Conservation (phyloP, 37 sponge, comb jelly and placozoan species). For the Diacarnus erythraeanus region DNA sequence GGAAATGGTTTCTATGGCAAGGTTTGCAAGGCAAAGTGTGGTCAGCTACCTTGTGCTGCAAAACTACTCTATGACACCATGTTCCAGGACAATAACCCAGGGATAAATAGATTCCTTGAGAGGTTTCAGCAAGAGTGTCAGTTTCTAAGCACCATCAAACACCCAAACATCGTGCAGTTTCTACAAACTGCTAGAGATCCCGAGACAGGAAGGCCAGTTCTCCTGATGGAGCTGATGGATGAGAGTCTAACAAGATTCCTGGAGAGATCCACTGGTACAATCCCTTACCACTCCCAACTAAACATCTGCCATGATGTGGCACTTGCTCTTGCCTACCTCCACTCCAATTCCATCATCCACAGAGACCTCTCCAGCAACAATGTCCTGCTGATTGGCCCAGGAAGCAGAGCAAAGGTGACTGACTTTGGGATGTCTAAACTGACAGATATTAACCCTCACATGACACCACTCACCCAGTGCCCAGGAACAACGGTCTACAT, state of each 20-base stretch:
- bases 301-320: not conserved
- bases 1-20: not conserved
- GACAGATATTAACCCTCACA: not conserved
- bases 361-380: constrained; percentile 8
- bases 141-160: not conserved
- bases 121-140: not conserved
- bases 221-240: constrained; percentile 6
- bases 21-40: constrained; percentile 14
- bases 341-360: constrained; percentile 6
- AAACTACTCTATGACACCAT: not conserved
- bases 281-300: not conserved
- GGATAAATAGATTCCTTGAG: not conserved
- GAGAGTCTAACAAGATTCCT: not conserved
- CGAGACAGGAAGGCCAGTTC: not conserved
- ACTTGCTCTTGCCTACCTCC: not conserved
- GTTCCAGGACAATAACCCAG: not conserved
- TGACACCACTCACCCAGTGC: not conserved
- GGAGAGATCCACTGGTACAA: not conserved
- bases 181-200: not conserved
- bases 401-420: constrained; percentile 32
- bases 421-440: constrained; percentile 29
- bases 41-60: constrained; percentile 1
- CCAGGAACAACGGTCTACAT: constrained; percentile 16
- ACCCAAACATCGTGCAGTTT: constrained; percentile 2
- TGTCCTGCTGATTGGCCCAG: not conserved